Evolutionary conservation across 2,888 invertebrate genomes (phyloP).

Genomic region (Alloscopus bannaensis): DNA sequence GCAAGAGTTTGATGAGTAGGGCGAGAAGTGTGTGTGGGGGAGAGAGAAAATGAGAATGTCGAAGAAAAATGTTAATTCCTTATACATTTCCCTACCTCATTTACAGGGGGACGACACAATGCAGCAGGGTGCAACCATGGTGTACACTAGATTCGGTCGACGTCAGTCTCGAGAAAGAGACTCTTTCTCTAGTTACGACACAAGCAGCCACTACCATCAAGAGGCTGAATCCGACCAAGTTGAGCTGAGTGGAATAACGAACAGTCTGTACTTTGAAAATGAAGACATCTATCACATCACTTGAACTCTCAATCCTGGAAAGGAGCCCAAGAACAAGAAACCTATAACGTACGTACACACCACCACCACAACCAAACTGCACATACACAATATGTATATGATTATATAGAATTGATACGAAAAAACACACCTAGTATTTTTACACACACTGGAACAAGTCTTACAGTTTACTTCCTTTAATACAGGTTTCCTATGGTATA

Average conservation of each 20-base stretch:
- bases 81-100: constrained; percentile 38
- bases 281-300: constrained; percentile 73
- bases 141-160: constrained; percentile 70
- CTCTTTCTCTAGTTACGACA: constrained; percentile 30
- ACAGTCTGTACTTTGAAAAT: constrained; percentile 73
- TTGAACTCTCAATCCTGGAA: constrained; percentile 65
- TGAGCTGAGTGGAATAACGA: constrained; percentile 73
- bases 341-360: constrained; percentile 4
- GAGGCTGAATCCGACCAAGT: constrained; percentile 71
- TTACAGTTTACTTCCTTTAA: constrained; percentile 10
- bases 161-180: constrained; percentile 58
- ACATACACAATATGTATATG: constrained; percentile 14
- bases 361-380: background rate
- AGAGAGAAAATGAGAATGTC: constrained; percentile 34
- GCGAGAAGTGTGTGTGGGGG: constrained; percentile 17
- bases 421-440: constrained; percentile 15
- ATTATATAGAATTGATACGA: background rate
- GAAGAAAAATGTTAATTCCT: constrained; percentile 66
- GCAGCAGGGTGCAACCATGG: constrained; percentile 60
- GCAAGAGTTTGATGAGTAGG: background rate
- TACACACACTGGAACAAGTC: no score
- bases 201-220: constrained; percentile 56
- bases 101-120: constrained; percentile 49
- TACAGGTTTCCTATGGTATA: constrained; percentile 16
- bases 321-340: constrained; percentile 18